Conservation (phyloP, 1,140 invertebrate species). For the Magallana ariakensis region DNA sequence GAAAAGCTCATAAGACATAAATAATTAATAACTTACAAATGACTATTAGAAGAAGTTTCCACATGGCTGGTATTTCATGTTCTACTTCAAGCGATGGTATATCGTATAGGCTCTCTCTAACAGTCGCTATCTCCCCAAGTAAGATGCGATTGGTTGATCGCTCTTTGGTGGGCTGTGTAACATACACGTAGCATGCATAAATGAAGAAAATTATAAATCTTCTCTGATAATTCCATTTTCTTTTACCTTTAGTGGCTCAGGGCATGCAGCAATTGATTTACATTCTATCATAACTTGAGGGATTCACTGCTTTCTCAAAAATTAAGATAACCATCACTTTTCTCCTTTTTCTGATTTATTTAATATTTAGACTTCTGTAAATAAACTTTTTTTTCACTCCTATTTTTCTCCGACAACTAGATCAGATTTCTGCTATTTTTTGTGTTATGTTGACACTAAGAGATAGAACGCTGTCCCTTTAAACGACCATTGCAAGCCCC, state of each 20-base stretch:
- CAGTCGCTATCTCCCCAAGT: neutral
- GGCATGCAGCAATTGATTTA: neutral
- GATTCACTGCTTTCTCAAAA: neutral
- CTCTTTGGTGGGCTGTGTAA: conserved; percentile 13
- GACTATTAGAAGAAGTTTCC: conserved; percentile 24
- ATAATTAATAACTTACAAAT: conserved; percentile 37
- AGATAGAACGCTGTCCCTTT: too few relatives aligned
- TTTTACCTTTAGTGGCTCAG: neutral
- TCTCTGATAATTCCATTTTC: conserved; percentile 23
- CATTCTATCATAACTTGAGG: neutral
- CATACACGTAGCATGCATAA: conserved; percentile 10
- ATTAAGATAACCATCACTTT: neutral
- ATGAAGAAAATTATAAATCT: conserved; percentile 27
- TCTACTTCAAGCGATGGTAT: conserved; percentile 21
- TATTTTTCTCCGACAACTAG: neutral
- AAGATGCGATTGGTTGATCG: neutral
- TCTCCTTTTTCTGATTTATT: neutral
- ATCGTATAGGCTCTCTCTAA: neutral
- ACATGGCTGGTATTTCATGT: conserved; percentile 31
- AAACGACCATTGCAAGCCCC: too few relatives aligned
- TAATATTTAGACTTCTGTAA: neutral
- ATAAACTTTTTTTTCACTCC: neutral
- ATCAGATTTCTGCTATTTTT: too few relatives aligned
- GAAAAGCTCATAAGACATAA: conserved; percentile 32
- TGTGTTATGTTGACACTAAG: too few relatives aligned